These are phyloP conservation scores for Amia ocellicauda DNA, from an alignment of 2,113 vertebrate species.

Conservation along the genomic window DNA sequence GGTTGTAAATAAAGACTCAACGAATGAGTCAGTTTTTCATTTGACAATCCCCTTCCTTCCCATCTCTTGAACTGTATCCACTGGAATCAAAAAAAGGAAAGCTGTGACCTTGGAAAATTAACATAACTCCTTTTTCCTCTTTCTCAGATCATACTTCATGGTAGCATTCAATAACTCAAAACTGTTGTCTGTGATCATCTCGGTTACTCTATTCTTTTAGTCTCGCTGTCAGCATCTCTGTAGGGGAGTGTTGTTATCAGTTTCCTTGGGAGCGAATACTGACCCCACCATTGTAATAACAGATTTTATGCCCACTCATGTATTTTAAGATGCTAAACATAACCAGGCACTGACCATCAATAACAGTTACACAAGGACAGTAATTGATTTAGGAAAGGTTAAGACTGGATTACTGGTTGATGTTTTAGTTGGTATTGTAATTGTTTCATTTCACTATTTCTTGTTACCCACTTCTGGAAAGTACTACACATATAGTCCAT, in stretches of 20 bases:
- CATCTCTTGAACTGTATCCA: too few species aligned
- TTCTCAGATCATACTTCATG: slow-evolving; percentile 10
- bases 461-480: too few species aligned
- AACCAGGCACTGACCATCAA: slow-evolving; percentile 42
- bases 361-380: slow-evolving; percentile 37
- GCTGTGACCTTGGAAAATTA: too few species aligned
- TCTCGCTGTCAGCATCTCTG: slow-evolving; percentile 31
- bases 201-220: slow-evolving; percentile 17
- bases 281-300: slow-evolving; percentile 24
- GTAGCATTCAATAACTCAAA: slow-evolving; percentile 39
- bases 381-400: slow-evolving; percentile 36
- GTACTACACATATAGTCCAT: too few species aligned
- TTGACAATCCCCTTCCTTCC: too few species aligned
- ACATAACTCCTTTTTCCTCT: too few species aligned
- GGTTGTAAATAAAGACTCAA: too few species aligned
- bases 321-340: slow-evolving; percentile 25
- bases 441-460: too few species aligned
- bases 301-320: slow-evolving; percentile 43
- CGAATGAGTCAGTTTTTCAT: too few species aligned
- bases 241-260: slow-evolving; percentile 24
- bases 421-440: too few species aligned
- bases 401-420: slow-evolving; percentile 7
- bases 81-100: too few species aligned
- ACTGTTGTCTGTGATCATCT: slow-evolving; percentile 34
- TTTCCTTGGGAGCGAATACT: slow-evolving; percentile 4